These are phyloP conservation scores for Anguilla pacifica DNA, from an alignment of 2,797 vertebrate species.

Conservation along the genomic window DNA sequence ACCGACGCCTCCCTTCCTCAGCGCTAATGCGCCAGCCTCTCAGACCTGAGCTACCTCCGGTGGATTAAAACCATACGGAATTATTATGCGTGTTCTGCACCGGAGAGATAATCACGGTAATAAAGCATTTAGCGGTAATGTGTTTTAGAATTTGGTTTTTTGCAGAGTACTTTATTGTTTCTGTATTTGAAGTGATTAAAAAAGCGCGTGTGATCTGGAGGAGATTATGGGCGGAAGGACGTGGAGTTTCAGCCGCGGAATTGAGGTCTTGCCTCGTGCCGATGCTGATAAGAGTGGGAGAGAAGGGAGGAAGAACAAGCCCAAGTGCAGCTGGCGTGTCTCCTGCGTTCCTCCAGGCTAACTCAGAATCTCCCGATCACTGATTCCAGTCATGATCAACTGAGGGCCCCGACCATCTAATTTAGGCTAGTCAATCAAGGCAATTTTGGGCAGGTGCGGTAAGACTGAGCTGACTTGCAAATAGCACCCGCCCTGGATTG, in stretches of 20 bases:
- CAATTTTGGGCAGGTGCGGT: neutral
- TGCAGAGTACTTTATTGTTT: neutral
- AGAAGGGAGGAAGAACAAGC: neutral
- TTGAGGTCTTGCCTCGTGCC: neutral
- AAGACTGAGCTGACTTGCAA: neutral
- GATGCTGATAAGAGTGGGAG: neutral
- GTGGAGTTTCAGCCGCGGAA: too few species aligned
- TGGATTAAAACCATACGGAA: neutral
- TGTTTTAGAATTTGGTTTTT: neutral
- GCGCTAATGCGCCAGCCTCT: conserved; percentile 15
- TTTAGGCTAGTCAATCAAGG: conserved; percentile 8
- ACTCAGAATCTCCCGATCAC: neutral
- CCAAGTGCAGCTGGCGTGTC: neutral
- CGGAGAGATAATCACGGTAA: neutral
- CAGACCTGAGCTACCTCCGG: neutral
- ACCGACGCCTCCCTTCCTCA: neutral
- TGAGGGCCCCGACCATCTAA: neutral
- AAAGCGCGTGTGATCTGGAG: neutral
- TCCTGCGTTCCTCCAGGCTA: neutral
- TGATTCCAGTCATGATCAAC: conserved; percentile 17
- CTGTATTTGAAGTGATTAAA: conserved; percentile 19
- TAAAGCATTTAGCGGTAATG: neutral
- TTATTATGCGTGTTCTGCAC: neutral
- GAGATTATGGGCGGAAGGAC: neutral
- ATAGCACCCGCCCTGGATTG: neutral